A percentile compares a stretch with the other conserved stretches of the same genome.
phyloP scores from a whole-genome alignment of 2,888 invertebrate species.

The Drosophila lacicola region DNA sequence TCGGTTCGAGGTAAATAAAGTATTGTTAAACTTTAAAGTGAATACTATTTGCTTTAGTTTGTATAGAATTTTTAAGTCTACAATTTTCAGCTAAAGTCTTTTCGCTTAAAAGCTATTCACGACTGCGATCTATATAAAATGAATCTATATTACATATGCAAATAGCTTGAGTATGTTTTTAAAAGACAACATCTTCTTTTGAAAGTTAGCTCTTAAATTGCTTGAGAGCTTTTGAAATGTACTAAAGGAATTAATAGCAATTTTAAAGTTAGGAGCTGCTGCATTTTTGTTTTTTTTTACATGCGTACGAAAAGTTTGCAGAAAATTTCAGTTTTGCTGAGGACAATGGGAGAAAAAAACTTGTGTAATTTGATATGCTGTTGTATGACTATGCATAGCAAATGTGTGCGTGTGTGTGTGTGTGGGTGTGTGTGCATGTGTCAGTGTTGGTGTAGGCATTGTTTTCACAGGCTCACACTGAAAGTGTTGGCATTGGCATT shows the following conservation, averaged over 20 bases:
- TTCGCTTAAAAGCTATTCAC: too few relatives aligned
- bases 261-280: background rate
- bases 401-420: conserved; percentile 5
- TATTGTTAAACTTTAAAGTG: too few relatives aligned
- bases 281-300: background rate
- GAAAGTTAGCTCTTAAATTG: background rate
- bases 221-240: background rate
- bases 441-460: conserved; percentile 29
- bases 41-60: too few relatives aligned
- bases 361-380: conserved; percentile 63
- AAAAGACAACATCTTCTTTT: too few relatives aligned
- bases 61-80: too few relatives aligned
- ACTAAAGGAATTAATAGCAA: background rate
- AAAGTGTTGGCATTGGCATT: conserved; percentile 74
- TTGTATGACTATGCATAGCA: conserved; percentile 58
- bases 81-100: too few relatives aligned
- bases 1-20: too few relatives aligned
- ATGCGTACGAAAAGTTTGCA: conserved; percentile 1
- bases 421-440: conserved; percentile 2
- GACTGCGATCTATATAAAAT: too few relatives aligned
- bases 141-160: too few relatives aligned
- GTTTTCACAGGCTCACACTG: conserved; percentile 61
- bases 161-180: too few relatives aligned
- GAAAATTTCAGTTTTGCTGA: conserved; percentile 17
- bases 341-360: conserved; percentile 38